These are phyloP conservation scores for Barnardius zonarius DNA, from an alignment of 2,113 vertebrate genomes.

Conservation along the genomic window DNA sequence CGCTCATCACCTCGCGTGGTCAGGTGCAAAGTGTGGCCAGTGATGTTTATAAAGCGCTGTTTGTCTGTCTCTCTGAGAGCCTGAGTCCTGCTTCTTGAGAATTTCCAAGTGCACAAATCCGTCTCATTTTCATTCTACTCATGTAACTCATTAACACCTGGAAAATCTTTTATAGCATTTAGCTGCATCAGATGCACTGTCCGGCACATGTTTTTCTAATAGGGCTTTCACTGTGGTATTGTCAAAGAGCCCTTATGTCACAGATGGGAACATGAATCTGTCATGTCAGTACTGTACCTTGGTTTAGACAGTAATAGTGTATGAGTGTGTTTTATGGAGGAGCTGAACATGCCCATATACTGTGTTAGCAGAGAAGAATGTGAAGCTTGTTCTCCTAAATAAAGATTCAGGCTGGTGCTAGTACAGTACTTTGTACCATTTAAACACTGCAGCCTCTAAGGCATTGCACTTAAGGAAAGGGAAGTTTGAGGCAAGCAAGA, in stretches of 20 bases:
- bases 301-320: slow-evolving; percentile 7
- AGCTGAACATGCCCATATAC: slow-evolving; percentile 23
- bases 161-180: slow-evolving; percentile 64
- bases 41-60: slow-evolving; percentile 41
- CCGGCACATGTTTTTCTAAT: slow-evolving; percentile 63
- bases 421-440: slow-evolving; percentile 56
- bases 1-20: not conserved
- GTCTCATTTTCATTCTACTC: slow-evolving; percentile 55
- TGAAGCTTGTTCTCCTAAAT: slow-evolving; percentile 56
- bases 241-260: slow-evolving; percentile 66
- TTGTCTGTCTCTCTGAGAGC: slow-evolving; percentile 59
- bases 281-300: slow-evolving; percentile 60
- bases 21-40: slow-evolving; percentile 27
- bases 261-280: slow-evolving; percentile 70
- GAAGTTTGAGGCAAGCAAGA: slow-evolving; percentile 37
- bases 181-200: slow-evolving; percentile 53
- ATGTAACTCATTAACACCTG: slow-evolving; percentile 61
- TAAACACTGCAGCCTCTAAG: slow-evolving; percentile 57
- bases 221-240: slow-evolving; percentile 57
- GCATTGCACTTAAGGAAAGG: slow-evolving; percentile 37
- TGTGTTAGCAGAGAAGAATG: slow-evolving; percentile 47
- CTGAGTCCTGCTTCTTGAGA: slow-evolving; percentile 37
- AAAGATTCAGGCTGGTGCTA: slow-evolving; percentile 53
- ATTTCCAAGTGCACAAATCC: not conserved
- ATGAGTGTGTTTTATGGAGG: slow-evolving; percentile 43